Base-by-base conservation (phyloP, 2,888 invertebrate genomes). In the Phalera bucephala region DNA sequence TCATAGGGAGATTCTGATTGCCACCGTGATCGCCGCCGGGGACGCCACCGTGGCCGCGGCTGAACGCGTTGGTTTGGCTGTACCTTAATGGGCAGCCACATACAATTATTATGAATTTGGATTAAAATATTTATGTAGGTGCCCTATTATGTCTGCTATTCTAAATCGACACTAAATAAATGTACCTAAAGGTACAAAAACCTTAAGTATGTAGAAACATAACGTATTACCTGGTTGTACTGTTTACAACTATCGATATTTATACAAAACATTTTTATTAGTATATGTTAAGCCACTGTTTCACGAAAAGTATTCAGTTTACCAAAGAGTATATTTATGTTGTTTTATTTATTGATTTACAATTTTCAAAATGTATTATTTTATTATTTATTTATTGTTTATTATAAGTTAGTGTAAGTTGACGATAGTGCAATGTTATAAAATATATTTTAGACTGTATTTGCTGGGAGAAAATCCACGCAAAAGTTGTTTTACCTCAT, bases 271-370 rank as follows among this genome's bases (percentile, higher is more conserved):
- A 12, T 3, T 4, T 26, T 13, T 26, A 12, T 26, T 28, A 19
- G 6, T 7, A 11, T 17, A 14, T 31, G 40, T 35, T 43, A 35
- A 37, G 36, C 41, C 48, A 37, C 22, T 43, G 28, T 48, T 41
- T 31, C 25, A 31, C 11, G 14, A 49, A 40, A 38, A 50, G 57
- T 57, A 57, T 60, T 57, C 6, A 39, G 42, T 60, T 60, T 47
- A 41, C 60, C 60, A 60, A 60, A 60, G 59, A 60, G 50, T 58
- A 55, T 52, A 51, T 58, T 55, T 51, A 54, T 52, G 47, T 57
- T 54, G 51, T 48, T 49, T 38, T 53, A 52, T 47, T 53, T 50
- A 45, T 52, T 50, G 17, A 34, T 59, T 52, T 54, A 53, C 43
- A 46, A 28, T 51, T 52, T 52, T 45, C 37, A 47, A 46, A 51